Evolutionary conservation across 2,113 vertebrate genomes (phyloP).

Genomic region (Cisticola juncidis): DNA sequence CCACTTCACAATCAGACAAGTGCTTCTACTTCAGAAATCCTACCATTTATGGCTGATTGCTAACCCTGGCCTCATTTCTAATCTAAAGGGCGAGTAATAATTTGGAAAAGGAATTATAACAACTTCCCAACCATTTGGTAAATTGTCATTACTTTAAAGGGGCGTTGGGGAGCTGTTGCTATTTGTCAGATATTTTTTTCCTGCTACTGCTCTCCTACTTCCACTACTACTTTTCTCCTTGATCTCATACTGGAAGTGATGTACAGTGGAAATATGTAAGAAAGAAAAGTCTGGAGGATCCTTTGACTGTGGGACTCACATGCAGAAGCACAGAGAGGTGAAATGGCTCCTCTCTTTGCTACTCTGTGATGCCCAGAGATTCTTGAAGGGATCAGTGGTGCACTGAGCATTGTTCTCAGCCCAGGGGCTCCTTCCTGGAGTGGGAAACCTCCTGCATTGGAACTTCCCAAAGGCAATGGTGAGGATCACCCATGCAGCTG

Average conservation of each 20-base stretch:
- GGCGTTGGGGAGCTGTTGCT: constrained; percentile 61
- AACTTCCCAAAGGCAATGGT: not conserved
- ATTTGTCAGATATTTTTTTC: constrained; percentile 58
- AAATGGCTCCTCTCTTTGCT: not conserved
- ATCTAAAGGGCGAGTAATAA: constrained; percentile 88
- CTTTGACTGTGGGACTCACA: not conserved
- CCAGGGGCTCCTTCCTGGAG: not conserved
- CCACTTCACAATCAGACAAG: constrained; percentile 99
- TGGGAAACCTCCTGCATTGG: not conserved
- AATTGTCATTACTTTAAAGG: constrained; percentile 92
- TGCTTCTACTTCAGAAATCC: constrained; percentile 90
- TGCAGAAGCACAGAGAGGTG: not conserved
- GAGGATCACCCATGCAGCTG: not conserved
- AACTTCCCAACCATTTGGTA: constrained; percentile 88
- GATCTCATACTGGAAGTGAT: not conserved
- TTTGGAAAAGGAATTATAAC: constrained; percentile 95
- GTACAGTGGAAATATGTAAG: not conserved
- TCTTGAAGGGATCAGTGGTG: rapidly evolving
- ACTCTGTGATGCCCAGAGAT: rapidly evolving
- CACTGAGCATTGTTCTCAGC: not conserved
- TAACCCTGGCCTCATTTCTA: constrained; percentile 88
- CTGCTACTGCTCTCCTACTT: constrained; percentile 53
- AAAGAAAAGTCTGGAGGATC: not conserved
- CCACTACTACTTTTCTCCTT: constrained; percentile 11
- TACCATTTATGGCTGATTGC: constrained; percentile 97